phyloP scores from a whole-genome alignment of 2,113 vertebrate genomes.

The Chrysemys picta region DNA sequence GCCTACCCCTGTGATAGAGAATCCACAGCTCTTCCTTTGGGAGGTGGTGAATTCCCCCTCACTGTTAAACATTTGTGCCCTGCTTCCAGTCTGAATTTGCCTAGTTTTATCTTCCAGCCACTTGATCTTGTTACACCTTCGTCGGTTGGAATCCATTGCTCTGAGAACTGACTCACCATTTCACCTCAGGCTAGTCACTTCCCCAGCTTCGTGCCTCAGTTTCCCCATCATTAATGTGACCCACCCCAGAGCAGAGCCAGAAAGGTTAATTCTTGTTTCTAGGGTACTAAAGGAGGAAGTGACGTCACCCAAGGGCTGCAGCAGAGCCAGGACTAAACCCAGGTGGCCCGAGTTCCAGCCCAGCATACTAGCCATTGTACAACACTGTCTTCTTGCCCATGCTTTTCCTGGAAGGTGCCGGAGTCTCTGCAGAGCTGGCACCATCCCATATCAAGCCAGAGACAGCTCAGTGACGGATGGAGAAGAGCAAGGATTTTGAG shows the following conservation, averaged over 20 bases:
- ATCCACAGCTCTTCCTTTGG: background rate
- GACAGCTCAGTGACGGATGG: background rate
- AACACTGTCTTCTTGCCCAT: background rate
- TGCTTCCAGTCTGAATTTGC: background rate
- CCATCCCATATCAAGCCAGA: background rate
- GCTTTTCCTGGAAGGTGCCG: background rate
- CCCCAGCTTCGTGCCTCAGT: background rate
- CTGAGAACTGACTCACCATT: background rate
- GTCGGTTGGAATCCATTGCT: background rate
- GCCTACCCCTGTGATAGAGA: background rate
- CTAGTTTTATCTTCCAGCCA: background rate
- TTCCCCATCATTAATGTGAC: background rate
- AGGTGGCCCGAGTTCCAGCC: background rate
- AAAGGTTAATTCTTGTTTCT: background rate
- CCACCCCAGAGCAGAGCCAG: background rate
- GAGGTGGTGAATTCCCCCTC: background rate
- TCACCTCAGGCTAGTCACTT: background rate
- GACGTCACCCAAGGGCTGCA: background rate
- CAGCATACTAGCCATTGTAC: background rate
- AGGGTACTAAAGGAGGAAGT: background rate
- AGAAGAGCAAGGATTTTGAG: background rate
- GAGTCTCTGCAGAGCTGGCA: background rate
- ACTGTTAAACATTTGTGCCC: background rate
- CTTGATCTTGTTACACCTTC: background rate
- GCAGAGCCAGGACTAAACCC: background rate